Base-by-base conservation (phyloP, 2,888 invertebrate genomes). In the Antheraea yamamai region DNA sequence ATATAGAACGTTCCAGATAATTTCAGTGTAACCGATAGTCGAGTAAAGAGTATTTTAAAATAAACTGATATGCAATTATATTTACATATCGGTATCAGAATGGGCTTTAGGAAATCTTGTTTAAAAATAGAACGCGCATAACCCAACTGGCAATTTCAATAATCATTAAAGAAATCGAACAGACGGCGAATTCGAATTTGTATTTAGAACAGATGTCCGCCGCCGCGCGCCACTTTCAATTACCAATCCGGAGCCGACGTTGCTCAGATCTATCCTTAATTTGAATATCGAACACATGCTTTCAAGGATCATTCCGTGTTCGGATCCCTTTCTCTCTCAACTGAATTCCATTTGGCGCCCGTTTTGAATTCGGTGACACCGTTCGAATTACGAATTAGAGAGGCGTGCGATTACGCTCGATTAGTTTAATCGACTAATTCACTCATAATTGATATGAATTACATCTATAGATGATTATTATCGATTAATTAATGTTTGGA, bases 101-200 rank as follows among this genome's bases (percentile, higher is more conserved):
- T 68, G 73, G 78, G 79, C 82, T 83, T 80, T 80, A 84, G 86
- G 86, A 87, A 89, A 88, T 84, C 87, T 85, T 79, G 78, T 83
- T 85, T 91, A 86, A 88, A 92, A 91, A 92, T 93, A 93, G 93
- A 90, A 84, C 87, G 78, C 82, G 84, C 84, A 77, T 76, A 76
- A 75, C 74, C 78, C 79, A 85, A 89, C 89, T 88, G 91, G 89
- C 90, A 88, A 91, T 92, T 91, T 92, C 92, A 92, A 93, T 92
- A 92, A 92, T 92, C 92, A 92, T 92, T 93, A 80, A 88, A 81
- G 81, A 82, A 82, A 81, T 80, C 89, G 90, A 88, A 87, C 87
- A 86, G 87, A 84, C 84, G 86, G 87, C 85, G 87, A 84, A 86
- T 88, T 87, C 83, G 85, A 85, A 87, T 88, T 87, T 83, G 85